A percentile compares a stretch with the other conserved stretches of the same genome.
Evolutionary conservation across 2,888 invertebrate species (phyloP).

Genomic region (Drosophila meridionalis): DNA sequence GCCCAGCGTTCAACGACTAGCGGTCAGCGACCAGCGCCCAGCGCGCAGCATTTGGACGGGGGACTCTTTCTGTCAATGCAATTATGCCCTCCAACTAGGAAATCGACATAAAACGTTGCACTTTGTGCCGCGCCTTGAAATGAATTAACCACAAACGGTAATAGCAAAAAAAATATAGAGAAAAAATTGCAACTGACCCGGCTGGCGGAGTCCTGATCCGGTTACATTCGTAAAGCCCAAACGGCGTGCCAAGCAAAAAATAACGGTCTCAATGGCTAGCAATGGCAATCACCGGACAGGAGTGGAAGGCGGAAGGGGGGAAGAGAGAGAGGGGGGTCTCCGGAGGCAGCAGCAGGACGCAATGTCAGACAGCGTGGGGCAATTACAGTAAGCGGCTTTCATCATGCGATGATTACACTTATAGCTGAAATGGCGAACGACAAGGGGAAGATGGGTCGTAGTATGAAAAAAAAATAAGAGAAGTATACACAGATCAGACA

Average conservation of each 20-base stretch:
- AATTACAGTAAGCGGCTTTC: conserved; percentile 80
- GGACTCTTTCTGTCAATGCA: conserved; percentile 14
- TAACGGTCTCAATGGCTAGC: conserved; percentile 10
- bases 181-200: neutral
- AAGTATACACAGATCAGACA: neutral
- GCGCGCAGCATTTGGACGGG: conserved; percentile 5
- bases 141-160: conserved; percentile 58
- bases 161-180: neutral
- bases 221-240: conserved; percentile 5
- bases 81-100: conserved; percentile 25
- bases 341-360: conserved; percentile 25
- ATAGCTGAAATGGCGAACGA: conserved; percentile 72
- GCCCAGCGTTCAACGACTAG: neutral
- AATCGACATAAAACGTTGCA: conserved; percentile 68
- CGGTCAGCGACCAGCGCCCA: too few species aligned
- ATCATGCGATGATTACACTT: conserved; percentile 80
- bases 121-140: conserved; percentile 51
- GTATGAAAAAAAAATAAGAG: neutral
- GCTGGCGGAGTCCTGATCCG: conserved; percentile 17
- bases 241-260: conserved; percentile 9
- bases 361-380: conserved; percentile 71
- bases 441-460: conserved; percentile 21
- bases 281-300: too few species aligned
- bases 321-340: too few species aligned
- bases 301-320: too few species aligned